phyloP scores from a whole-genome alignment of 2,113 vertebrate species.

The Python bivittatus region DNA sequence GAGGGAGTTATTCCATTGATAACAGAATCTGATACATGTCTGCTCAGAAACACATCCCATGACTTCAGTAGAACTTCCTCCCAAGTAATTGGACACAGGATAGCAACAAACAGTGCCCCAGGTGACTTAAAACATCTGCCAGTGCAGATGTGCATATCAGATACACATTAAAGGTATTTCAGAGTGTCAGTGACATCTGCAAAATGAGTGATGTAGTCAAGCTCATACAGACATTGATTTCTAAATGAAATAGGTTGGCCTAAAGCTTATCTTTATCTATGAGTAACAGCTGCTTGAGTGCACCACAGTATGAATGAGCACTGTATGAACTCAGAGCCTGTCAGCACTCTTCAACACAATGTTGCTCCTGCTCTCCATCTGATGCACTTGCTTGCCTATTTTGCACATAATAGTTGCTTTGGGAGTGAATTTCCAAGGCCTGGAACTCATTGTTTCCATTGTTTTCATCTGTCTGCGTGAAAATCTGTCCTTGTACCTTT shows the following conservation, averaged over 20 bases:
- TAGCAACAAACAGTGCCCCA: neutral
- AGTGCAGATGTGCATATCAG: neutral
- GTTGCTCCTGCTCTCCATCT: constrained; percentile 42
- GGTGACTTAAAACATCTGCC: neutral
- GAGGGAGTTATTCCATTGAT: neutral
- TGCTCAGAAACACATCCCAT: neutral
- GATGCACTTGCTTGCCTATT: constrained; percentile 38
- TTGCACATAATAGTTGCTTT: constrained; percentile 13
- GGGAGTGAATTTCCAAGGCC: neutral
- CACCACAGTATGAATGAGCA: constrained; percentile 32
- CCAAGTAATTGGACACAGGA: neutral
- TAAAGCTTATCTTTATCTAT: rapidly evolving
- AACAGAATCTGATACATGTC: neutral
- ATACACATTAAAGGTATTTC: neutral
- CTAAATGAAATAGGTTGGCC: neutral
- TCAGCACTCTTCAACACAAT: constrained; percentile 49
- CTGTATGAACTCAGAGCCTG: constrained; percentile 40
- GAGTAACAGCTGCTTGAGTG: constrained; percentile 31
- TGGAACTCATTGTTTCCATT: neutral
- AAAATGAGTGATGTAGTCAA: constrained; percentile 16
- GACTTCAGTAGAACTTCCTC: neutral
- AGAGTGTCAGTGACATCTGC: neutral
- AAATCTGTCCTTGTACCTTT: neutral
- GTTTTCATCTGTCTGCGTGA: neutral
- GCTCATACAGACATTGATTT: neutral